Evolutionary conservation across 2,888 invertebrate genomes (phyloP).

Genomic region (Artemia sp.): DNA sequence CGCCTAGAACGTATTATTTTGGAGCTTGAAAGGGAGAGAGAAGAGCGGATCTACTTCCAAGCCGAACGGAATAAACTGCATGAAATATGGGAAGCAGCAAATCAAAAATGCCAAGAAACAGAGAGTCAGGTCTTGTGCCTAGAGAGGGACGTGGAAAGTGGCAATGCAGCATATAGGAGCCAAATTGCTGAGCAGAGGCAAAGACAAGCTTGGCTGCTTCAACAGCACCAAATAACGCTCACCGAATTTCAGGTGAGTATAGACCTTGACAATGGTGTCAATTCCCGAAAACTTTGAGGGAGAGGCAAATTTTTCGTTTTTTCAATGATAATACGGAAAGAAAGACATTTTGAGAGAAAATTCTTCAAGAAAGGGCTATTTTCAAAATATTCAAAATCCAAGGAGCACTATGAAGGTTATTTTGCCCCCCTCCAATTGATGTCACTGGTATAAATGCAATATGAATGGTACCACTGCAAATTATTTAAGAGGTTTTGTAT

Average conservation of each 20-base stretch:
- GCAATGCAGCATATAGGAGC: neutral
- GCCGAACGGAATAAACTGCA: constrained; percentile 81
- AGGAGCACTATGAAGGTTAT: too few relatives aligned
- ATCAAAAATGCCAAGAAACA: constrained; percentile 39
- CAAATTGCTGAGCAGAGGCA: constrained; percentile 6
- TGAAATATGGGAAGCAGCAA: constrained; percentile 88
- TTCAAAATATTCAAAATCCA: too few relatives aligned
- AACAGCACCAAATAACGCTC: neutral
- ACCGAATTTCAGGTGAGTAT: neutral
- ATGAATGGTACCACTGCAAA: too few relatives aligned
- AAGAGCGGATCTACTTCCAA: constrained; percentile 88
- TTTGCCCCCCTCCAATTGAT: too few relatives aligned
- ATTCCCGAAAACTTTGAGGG: too few relatives aligned
- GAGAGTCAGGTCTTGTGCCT: neutral
- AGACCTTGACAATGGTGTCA: too few relatives aligned
- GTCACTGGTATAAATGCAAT: too few relatives aligned
- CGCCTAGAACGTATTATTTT: constrained; percentile 69
- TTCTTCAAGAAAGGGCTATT: too few relatives aligned
- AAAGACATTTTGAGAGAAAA: too few relatives aligned
- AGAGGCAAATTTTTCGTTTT: too few relatives aligned
- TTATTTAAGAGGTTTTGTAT: too few relatives aligned
- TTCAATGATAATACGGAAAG: too few relatives aligned
- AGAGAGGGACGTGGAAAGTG: neutral
- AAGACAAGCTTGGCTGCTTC: constrained; percentile 7
- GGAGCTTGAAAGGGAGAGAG: constrained; percentile 80